Percentiles rank a stretch among this genome's conserved stretches.
Evolutionary conservation across 1,140 invertebrate genomes (phyloP).

Genomic region (Halictus rubicundus): DNA sequence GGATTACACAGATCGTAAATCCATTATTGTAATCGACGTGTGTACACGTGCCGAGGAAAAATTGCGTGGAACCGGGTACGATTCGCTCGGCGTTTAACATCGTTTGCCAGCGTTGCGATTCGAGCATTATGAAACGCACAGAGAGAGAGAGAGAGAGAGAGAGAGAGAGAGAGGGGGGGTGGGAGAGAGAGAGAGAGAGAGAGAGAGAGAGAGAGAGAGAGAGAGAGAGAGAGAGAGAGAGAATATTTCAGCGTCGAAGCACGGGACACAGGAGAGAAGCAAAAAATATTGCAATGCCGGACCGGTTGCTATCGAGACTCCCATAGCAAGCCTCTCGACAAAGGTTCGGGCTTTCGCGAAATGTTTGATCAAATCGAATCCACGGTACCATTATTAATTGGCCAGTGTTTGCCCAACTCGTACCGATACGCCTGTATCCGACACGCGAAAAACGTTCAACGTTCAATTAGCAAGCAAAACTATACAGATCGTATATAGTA

Average conservation of each 20-base stretch:
- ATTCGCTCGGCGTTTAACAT: slow-evolving; percentile 16
- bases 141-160: background rate
- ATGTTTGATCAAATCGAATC: slow-evolving; percentile 23
- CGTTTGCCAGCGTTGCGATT: slow-evolving; percentile 9
- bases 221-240: background rate
- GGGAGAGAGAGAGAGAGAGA: background rate
- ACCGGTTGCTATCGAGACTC: background rate
- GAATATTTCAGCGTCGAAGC: slow-evolving; percentile 17
- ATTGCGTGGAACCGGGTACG: background rate
- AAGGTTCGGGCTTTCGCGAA: slow-evolving; percentile 11
- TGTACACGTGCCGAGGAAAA: background rate
- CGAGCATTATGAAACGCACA: background rate
- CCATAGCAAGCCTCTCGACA: background rate
- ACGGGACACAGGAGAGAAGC: background rate
- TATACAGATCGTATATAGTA: too few relatives aligned
- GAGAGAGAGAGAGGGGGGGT: background rate
- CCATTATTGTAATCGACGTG: slow-evolving; percentile 20
- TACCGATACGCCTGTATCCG: background rate
- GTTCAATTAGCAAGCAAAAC: background rate
- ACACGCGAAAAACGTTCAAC: background rate
- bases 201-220: background rate
- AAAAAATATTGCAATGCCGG: slow-evolving; percentile 24
- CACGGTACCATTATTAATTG: background rate
- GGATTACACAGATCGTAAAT: slow-evolving; percentile 12
- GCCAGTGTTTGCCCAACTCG: background rate